Conservation (phyloP, 2,888 invertebrate species). For the Patella pellucida region DNA sequence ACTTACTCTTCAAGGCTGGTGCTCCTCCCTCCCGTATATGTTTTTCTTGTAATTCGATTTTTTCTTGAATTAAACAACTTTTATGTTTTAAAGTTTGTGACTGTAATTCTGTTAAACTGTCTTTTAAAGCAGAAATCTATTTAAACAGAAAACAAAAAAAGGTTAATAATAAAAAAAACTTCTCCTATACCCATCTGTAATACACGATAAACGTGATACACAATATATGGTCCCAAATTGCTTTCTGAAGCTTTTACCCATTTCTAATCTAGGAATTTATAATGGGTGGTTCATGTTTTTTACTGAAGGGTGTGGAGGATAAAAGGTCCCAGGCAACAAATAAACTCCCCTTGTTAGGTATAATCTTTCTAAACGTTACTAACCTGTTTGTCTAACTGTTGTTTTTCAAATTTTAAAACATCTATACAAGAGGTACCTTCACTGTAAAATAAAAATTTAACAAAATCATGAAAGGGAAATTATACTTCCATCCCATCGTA, state of each 20-base stretch:
- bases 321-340: no score
- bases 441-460: constrained; percentile 6
- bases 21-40: constrained; percentile 56
- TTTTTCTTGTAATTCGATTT: constrained; percentile 57
- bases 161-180: not conserved
- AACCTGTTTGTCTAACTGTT: constrained; percentile 67
- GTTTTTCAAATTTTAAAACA: constrained; percentile 68
- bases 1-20: constrained; percentile 56
- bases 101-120: constrained; percentile 59
- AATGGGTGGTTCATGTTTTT: no score
- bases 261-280: no score
- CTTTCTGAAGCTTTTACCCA: no score
- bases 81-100: constrained; percentile 57
- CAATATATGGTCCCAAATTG: no score
- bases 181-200: no score
- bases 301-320: no score
- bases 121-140: constrained; percentile 61
- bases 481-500: not conserved
- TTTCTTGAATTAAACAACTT: constrained; percentile 60
- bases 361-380: no score
- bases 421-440: constrained; percentile 60
- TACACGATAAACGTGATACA: no score
- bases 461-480: not conserved
- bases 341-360: no score
- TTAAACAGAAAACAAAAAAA: not conserved